Evolutionary conservation across 2,797 vertebrate species (phyloP).

Genomic region (Lophius americanus): DNA sequence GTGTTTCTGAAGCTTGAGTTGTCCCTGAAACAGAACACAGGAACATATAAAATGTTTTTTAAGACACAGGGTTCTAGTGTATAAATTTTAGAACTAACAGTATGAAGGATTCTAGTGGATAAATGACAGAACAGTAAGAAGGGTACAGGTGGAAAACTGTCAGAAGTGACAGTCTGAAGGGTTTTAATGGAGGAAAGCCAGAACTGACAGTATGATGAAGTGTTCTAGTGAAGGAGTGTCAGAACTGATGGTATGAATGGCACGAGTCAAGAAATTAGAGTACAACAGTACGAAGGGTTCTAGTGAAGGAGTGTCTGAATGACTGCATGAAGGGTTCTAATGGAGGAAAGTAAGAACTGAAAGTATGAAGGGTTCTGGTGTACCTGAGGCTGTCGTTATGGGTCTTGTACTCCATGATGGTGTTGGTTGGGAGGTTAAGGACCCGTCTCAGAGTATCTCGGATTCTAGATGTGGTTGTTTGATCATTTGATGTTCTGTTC

Average conservation of each 20-base stretch:
- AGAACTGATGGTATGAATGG: too few relatives aligned
- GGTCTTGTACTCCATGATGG: constrained; percentile 83
- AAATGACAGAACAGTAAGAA: background rate
- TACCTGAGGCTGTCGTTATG: constrained; percentile 82
- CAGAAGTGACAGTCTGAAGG: background rate
- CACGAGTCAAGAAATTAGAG: too few relatives aligned
- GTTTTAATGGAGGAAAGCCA: background rate
- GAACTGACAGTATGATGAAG: background rate
- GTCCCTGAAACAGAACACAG: constrained; percentile 68
- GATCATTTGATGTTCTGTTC: constrained; percentile 80
- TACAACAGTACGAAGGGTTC: too few relatives aligned
- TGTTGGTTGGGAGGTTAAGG: constrained; percentile 79
- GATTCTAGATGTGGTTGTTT: constrained; percentile 77
- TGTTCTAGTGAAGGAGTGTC: background rate
- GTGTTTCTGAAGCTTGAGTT: constrained; percentile 85
- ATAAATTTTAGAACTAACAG: background rate
- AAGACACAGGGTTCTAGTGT: background rate
- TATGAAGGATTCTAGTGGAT: background rate
- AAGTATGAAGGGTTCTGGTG: background rate
- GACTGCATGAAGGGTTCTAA: too few relatives aligned
- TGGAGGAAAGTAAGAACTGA: too few relatives aligned
- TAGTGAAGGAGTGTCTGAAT: too few relatives aligned
- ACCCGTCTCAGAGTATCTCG: constrained; percentile 79
- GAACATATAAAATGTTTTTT: too few relatives aligned
- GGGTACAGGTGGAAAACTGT: too few relatives aligned